Evolutionary conservation across 2,888 invertebrate genomes (phyloP), one percentile per base, ranked within the genome.

Genomic region (Microplitis manilae): DNA sequence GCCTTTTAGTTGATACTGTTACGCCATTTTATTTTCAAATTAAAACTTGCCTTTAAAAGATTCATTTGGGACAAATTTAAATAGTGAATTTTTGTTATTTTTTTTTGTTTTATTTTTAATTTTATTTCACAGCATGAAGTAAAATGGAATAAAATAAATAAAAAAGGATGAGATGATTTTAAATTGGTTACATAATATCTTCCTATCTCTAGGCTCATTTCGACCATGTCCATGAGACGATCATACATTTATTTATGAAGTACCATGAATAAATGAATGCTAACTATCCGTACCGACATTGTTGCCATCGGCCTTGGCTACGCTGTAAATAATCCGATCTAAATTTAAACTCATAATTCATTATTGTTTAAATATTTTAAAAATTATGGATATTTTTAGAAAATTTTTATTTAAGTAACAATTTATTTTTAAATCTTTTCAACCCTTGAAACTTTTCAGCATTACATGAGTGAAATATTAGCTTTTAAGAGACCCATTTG

Each of bases 161-260:
- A 41, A 41, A 9, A 4, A 50, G 13, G 13, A 50, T 9, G 50
- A 50, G 9, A 50, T n/a, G 8, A n/a, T 40, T n/a, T 39, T 20
- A 15, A 40, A 39, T 17, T 73, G 64, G 17, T 17, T 30, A 75
- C 61, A 68, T 75, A 60, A 38, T 60, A 68, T 30, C 30, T 38
- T 17, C 13, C 41, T 20, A 41, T 30, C 69, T 41, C 41, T 64
- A 67, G 15, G 30, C 62, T 50, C n/a, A 50, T 50, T 50, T 50
- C 50, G 62, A 75, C 69, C 69, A 69, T 69, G 62, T 64, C 69
- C 68, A 61, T 17, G 62, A 68, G 30, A 61, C 87, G 84, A 86
- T 88, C 87, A 88, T 89, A 84, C 87, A 89, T 89, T 88, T 88
- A 89, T 89, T 89, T 88, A 89, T 89, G 88, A 88, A 87, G 82